Conservation (phyloP, 2,113 vertebrate genomes). For the Crotalus horridus region DNA sequence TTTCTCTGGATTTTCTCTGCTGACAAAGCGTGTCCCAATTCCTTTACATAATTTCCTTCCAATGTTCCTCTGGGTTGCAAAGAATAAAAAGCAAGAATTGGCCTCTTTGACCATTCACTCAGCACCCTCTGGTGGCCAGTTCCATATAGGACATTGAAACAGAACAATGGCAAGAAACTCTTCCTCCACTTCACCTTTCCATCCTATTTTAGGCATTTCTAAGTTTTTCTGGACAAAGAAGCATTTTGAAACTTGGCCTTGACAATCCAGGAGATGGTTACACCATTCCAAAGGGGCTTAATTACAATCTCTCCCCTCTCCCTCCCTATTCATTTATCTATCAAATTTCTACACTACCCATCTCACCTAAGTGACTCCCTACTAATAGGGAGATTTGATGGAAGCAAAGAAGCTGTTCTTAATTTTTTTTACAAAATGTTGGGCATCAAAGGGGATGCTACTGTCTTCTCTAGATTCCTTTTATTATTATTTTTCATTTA, state of each 20-base stretch:
- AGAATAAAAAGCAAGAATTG: background rate
- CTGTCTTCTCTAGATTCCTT: background rate
- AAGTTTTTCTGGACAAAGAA: background rate
- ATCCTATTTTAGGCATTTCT: background rate
- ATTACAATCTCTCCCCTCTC: background rate
- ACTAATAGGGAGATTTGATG: background rate
- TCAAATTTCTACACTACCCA: background rate
- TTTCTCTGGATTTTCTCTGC: background rate
- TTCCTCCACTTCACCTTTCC: background rate
- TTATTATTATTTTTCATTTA: background rate
- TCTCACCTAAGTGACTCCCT: background rate
- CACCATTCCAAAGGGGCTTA: background rate
- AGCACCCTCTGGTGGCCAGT: background rate
- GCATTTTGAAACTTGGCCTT: background rate
- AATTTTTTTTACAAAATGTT: background rate
- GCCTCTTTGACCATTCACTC: background rate
- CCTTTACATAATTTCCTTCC: background rate
- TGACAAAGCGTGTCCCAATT: background rate
- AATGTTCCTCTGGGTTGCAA: background rate
- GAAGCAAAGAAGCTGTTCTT: background rate
- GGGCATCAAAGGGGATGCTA: background rate
- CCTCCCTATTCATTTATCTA: background rate
- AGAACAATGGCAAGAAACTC: background rate
- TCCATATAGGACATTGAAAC: background rate
- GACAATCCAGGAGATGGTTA: background rate